A percentile compares a stretch with the other conserved stretches of the same genome.
These are phyloP conservation scores for Megaceryle alcyon DNA, from an alignment of 2,797 vertebrate genomes.

Conservation along the genomic window DNA sequence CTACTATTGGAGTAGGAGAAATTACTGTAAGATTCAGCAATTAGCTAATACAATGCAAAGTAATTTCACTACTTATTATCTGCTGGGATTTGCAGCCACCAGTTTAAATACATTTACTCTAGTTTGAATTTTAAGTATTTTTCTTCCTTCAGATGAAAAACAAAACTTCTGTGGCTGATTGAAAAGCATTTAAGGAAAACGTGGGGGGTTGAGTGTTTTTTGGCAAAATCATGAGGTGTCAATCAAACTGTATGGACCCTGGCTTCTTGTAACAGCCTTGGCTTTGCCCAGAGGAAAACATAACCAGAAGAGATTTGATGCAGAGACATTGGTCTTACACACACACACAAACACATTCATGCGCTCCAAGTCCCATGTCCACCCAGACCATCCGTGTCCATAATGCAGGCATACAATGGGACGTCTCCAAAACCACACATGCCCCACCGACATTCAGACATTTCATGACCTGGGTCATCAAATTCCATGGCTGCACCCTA, in stretches of 20 bases:
- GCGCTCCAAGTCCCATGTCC: background rate
- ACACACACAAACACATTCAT: fast-evolving
- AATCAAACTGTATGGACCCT: background rate
- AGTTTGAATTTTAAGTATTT: background rate
- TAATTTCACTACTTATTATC: background rate
- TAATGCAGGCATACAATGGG: fast-evolving
- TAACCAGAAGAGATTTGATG: background rate
- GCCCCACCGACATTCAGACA: background rate
- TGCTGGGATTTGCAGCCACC: background rate
- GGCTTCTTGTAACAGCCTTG: background rate
- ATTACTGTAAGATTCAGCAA: background rate
- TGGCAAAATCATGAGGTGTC: background rate
- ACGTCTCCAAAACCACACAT: background rate
- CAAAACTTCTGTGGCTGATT: background rate
- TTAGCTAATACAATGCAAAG: background rate
- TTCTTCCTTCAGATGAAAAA: background rate
- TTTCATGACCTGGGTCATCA: background rate
- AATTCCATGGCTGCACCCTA: background rate
- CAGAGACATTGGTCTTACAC: background rate
- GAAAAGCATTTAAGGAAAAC: background rate
- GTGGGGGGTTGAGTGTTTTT: background rate
- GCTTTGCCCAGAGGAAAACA: background rate
- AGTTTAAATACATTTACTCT: background rate
- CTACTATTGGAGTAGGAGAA: background rate
- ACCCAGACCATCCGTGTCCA: background rate